phyloP scores from a whole-genome alignment of 2,113 vertebrate genomes.

The Hemiprocne comata region DNA sequence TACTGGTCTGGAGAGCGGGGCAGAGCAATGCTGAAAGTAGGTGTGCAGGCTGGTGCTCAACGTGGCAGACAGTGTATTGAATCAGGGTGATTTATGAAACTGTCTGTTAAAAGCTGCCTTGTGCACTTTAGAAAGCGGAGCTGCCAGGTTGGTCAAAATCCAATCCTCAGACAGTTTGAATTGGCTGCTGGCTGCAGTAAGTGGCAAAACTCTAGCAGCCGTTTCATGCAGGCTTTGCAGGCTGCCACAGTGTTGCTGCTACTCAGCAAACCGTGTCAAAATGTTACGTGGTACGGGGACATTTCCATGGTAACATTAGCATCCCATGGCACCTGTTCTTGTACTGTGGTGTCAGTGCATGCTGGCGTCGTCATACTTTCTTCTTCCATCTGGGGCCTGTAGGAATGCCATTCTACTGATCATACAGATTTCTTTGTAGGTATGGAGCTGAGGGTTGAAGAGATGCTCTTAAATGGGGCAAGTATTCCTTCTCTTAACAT shows the following conservation, averaged over 20 bases:
- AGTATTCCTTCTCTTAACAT: background rate
- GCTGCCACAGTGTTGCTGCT: constrained; percentile 23
- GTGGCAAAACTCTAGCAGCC: background rate
- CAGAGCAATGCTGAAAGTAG: background rate
- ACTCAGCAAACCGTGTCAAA: constrained; percentile 51
- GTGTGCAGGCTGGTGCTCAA: background rate
- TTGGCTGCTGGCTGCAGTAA: constrained; percentile 9
- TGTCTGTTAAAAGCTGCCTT: constrained; percentile 38
- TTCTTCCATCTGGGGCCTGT: constrained; percentile 18
- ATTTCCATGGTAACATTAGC: constrained; percentile 65
- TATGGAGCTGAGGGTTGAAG: background rate
- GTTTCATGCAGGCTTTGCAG: background rate
- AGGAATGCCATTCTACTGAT: background rate
- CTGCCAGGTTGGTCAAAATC: constrained; percentile 43
- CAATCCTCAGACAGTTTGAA: constrained; percentile 18
- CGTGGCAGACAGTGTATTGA: background rate
- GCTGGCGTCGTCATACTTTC: background rate
- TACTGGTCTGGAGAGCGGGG: background rate
- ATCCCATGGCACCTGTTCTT: constrained; percentile 32
- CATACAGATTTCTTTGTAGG: rapidly evolving
- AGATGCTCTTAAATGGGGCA: background rate
- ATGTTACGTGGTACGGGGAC: constrained; percentile 30
- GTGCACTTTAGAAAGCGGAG: background rate
- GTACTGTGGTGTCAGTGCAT: background rate
- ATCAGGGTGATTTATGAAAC: constrained; percentile 33